phyloP scores from a whole-genome alignment of 2,888 invertebrate genomes.

The Microlaimidae sp. region DNA sequence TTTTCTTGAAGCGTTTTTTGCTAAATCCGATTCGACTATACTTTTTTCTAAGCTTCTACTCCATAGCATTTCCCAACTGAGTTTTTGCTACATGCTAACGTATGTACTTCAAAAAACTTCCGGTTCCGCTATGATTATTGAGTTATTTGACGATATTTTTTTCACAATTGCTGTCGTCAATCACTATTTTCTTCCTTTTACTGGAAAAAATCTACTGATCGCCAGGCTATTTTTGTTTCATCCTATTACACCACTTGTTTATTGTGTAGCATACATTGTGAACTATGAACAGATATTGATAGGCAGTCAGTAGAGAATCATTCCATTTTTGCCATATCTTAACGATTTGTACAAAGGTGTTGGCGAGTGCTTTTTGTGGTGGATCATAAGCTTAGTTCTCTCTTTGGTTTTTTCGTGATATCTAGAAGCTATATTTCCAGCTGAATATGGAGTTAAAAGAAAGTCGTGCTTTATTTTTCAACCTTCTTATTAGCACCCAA shows the following conservation, averaged over 20 bases:
- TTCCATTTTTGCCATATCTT: constrained; percentile 49
- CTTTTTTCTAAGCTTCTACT: not conserved
- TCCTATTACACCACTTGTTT: constrained; percentile 2
- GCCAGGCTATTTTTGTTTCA: not conserved
- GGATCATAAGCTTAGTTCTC: constrained; percentile 57
- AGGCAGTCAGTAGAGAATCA: constrained; percentile 55
- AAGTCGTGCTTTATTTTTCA: constrained; percentile 57
- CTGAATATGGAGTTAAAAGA: constrained; percentile 58
- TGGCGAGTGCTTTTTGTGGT: constrained; percentile 61
- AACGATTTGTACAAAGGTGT: constrained; percentile 36
- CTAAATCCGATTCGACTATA: not conserved
- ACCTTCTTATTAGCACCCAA: constrained; percentile 51
- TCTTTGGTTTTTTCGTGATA: constrained; percentile 61
- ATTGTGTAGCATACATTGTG: constrained; percentile 45
- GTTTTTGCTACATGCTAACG: not conserved
- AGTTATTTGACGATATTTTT: not conserved
- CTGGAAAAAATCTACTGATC: not conserved
- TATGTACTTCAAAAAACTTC: not conserved
- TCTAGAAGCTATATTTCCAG: constrained; percentile 65
- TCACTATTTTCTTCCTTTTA: not conserved
- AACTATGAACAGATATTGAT: constrained; percentile 54
- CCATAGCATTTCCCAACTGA: not conserved
- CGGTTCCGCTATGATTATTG: not conserved
- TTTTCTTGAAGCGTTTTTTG: not conserved
- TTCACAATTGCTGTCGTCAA: not conserved